Evolutionary conservation across 2,113 vertebrate species (phyloP), one percentile per base, ranked within the genome.

Genomic region (Coreoperca whiteheadi): DNA sequence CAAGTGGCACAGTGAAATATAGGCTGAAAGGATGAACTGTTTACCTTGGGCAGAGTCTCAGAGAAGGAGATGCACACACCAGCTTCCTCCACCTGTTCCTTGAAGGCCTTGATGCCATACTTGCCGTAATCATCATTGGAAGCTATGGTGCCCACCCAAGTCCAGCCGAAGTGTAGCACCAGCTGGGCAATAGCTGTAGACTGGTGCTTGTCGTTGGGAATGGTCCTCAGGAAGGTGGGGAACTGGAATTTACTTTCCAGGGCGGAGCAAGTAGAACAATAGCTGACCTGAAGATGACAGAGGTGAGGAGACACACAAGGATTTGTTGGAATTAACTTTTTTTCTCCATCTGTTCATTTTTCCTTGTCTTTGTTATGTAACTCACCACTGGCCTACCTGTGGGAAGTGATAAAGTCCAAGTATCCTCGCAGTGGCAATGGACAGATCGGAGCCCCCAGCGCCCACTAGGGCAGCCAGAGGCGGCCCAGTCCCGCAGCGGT

Each of bases 71-170:
- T 95, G 77, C 96, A 97, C n/a, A 97, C 95, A 0, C 93, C 94
- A 2, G 86, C 93, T 41, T 96, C 94, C 67, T 97, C 96, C 41
- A 96, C 94, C 57, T 94, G 83, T 83, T 96, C 96, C 83, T 95
- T 97, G 84, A 97, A 97, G 57, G 82, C 84, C 80, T 97, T 97
- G 60, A 97, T 96, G 63, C 96, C 95, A 0, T 97, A 96, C 91
- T 97, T 97, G 16, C 96, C 96, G 1, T 97, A 97, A 82, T 97
- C 96, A n/a, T 97, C 96, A 30, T 95, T 96, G 0, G 96, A 93
- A 11, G 95, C 96, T 15, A 97, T 94, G 53, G 95, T 94, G 18
- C 96, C 97, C 50, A 97, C 94, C 96, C 97, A 97, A 59, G 95
- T 96, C 96, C 97, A 97, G 20, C 95, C 96, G 6, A 97, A 97